A percentile compares a stretch with the other conserved stretches of the same genome.
These are phyloP conservation scores for Mormyrus hasselquistii DNA, from an alignment of 2,797 vertebrate species.

Conservation along the genomic window DNA sequence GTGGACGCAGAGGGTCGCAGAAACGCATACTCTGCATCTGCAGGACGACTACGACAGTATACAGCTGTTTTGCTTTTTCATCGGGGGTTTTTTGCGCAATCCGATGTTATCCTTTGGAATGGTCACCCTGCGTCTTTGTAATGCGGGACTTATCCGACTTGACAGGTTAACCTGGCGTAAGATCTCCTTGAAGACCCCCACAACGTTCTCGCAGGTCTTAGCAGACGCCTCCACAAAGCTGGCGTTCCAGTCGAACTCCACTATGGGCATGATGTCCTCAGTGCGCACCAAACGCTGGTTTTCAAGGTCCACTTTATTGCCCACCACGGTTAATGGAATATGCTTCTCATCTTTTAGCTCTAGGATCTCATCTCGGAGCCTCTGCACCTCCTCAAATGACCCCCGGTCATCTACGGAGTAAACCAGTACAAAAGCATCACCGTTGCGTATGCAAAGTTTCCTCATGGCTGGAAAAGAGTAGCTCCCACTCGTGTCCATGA, in stretches of 20 bases:
- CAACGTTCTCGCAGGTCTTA: conserved; percentile 47
- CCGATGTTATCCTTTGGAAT: conserved; percentile 25
- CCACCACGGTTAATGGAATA: conserved; percentile 55
- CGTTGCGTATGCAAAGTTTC: conserved; percentile 59
- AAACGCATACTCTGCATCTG: not conserved
- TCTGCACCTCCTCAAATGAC: conserved; percentile 55
- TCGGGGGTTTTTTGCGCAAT: conserved; percentile 24
- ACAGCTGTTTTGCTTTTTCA: conserved; percentile 55
- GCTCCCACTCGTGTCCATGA: conserved; percentile 67
- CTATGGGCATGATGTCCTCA: conserved; percentile 42
- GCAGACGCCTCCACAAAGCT: conserved; percentile 61
- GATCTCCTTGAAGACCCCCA: conserved; percentile 50
- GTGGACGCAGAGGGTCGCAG: not conserved
- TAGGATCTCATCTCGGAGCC: conserved; percentile 59
- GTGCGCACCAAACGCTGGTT: conserved; percentile 38
- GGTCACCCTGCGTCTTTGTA: conserved; percentile 44
- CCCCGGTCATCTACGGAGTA: conserved; percentile 53
- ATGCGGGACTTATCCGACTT: conserved; percentile 42
- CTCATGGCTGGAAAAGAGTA: conserved; percentile 70
- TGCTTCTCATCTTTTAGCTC: conserved; percentile 40
- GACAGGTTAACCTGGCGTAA: conserved; percentile 51
- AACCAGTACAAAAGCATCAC: conserved; percentile 61
- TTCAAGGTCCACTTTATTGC: conserved; percentile 49
- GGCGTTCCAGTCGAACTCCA: conserved; percentile 54
- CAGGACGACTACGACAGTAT: conserved; percentile 47